These are phyloP conservation scores for Cosmorhoe ocellata DNA, from an alignment of 2,888 invertebrate species.

Conservation along the genomic window DNA sequence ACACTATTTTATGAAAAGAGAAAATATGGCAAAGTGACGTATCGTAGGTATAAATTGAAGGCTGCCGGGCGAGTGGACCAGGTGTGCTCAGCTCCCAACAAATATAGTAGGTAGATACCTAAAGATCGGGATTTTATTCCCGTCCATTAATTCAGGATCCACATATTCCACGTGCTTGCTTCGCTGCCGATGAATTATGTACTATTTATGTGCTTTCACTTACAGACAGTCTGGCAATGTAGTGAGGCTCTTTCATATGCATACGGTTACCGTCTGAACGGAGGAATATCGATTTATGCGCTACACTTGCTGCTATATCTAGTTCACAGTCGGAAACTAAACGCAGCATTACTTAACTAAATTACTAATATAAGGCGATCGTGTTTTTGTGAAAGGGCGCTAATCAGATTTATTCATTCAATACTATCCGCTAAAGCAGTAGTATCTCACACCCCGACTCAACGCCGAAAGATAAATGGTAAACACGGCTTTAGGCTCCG, in stretches of 20 bases:
- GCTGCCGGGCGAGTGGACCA: constrained; percentile 26
- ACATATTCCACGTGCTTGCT: constrained; percentile 34
- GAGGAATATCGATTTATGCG: too few species aligned
- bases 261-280: neutral
- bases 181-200: constrained; percentile 44
- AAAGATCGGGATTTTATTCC: constrained; percentile 46
- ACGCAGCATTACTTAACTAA: too few species aligned
- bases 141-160: constrained; percentile 37
- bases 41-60: constrained; percentile 12
- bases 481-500: constrained; percentile 32
- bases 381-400: neutral
- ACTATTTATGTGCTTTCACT: constrained; percentile 30
- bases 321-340: too few species aligned
- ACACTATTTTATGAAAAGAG: constrained; percentile 1
- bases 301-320: too few species aligned
- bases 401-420: constrained; percentile 7
- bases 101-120: constrained; percentile 34
- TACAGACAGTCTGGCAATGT: too few species aligned
- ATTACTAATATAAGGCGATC: neutral
- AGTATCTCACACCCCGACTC: constrained; percentile 27
- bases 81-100: constrained; percentile 39
- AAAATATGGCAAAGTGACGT: constrained; percentile 5
- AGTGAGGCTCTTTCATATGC: too few species aligned
- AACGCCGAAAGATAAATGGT: constrained; percentile 43
- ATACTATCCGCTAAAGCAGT: constrained; percentile 16